Percentiles rank a stretch among this genome's conserved stretches.
These are phyloP conservation scores for Wiebesia pumilae DNA, from an alignment of 1,140 invertebrate genomes.

Conservation along the genomic window DNA sequence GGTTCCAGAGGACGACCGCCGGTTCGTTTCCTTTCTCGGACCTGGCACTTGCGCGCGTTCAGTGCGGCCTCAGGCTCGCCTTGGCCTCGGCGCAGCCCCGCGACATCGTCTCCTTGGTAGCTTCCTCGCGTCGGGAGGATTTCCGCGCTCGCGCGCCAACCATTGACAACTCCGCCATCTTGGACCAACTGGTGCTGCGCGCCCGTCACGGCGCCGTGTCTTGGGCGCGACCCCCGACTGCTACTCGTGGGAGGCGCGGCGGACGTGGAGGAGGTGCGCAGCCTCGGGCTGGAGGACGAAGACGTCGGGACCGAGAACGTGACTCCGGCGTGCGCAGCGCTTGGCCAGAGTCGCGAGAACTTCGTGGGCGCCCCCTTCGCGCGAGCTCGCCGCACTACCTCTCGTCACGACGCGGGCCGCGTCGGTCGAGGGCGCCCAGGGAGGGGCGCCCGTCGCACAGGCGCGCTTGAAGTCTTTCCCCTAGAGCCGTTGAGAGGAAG, in stretches of 20 bases:
- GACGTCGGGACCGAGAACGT: too few relatives aligned
- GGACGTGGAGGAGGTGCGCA: background rate
- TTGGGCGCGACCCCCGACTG: background rate
- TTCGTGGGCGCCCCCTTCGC: constrained; percentile 8
- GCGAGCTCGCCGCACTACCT: background rate
- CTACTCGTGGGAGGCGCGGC: background rate
- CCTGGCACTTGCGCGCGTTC: background rate
- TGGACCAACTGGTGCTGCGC: background rate
- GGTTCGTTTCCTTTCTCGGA: background rate
- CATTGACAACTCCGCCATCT: constrained; percentile 46
- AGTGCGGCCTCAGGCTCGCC: background rate
- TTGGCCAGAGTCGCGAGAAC: background rate
- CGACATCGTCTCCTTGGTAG: background rate
- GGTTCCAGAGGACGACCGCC: background rate
- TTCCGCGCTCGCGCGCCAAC: background rate
- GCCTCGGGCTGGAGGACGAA: background rate
- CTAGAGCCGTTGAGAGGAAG: background rate
- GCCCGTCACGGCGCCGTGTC: background rate
- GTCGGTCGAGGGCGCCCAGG: background rate
- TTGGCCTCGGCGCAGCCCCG: background rate
- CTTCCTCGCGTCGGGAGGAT: background rate
- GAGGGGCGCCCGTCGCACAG: background rate
- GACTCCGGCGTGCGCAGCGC: too few relatives aligned
- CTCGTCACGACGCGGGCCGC: background rate
- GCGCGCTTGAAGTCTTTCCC: background rate